Evolutionary conservation across 2,113 vertebrate genomes (phyloP).

Genomic region (Hemiscyllium ocellatum): DNA sequence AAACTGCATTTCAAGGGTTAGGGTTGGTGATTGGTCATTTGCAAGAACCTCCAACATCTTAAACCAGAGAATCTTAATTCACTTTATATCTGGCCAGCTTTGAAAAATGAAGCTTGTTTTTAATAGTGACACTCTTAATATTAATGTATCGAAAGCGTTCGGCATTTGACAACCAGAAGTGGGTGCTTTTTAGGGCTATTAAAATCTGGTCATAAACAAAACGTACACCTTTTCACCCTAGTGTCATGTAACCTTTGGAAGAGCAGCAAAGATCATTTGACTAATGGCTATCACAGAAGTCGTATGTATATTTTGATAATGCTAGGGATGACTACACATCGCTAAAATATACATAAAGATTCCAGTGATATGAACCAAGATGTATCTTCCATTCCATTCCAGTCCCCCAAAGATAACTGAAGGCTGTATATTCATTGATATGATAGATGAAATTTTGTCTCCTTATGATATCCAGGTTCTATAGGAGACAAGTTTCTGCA

Average conservation of each 20-base stretch:
- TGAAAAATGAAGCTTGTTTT: background rate
- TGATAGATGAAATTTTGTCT: background rate
- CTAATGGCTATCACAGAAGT: background rate
- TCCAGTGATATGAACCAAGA: background rate
- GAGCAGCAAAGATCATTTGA: background rate
- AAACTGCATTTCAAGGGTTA: background rate
- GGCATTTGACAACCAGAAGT: background rate
- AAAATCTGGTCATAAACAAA: background rate
- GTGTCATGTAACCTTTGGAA: background rate
- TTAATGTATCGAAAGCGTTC: background rate
- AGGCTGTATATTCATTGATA: background rate
- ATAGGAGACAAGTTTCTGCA: background rate
- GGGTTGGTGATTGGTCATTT: background rate
- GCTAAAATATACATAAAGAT: background rate
- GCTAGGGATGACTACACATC: background rate
- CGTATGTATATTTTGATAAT: background rate
- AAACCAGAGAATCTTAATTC: background rate
- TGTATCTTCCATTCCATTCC: background rate
- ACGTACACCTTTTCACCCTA: background rate
- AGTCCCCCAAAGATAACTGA: background rate
- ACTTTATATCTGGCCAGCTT: background rate
- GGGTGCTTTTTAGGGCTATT: background rate
- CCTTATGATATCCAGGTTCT: background rate
- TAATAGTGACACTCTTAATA: background rate
- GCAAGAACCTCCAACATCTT: background rate